Percentiles rank a stretch among this genome's conserved stretches.
Conservation (phyloP, 2,888 invertebrate species). For the Amphipyra berbera region DNA sequence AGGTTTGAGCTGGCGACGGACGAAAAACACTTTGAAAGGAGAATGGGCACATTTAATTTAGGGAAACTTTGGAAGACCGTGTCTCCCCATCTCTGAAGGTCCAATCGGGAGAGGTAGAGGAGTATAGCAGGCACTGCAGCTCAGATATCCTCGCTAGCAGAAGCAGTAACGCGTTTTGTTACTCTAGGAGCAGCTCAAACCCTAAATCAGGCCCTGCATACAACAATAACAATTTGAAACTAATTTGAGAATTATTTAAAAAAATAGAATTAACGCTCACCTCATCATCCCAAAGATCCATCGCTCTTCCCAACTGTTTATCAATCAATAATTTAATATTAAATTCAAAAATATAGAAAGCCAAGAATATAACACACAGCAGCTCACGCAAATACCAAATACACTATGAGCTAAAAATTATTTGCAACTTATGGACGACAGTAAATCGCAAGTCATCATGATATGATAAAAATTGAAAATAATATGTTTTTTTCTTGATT, state of each 20-base stretch:
- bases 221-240: too few relatives aligned
- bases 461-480: conserved; percentile 10
- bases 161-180: too few relatives aligned
- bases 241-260: background rate
- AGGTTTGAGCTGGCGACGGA: too few relatives aligned
- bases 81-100: too few relatives aligned
- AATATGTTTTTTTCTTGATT: background rate
- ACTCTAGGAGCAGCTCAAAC: too few relatives aligned
- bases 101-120: too few relatives aligned
- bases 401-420: conserved; percentile 14
- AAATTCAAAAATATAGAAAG: conserved; percentile 8
- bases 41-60: too few relatives aligned
- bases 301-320: conserved; percentile 19
- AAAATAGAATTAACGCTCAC: conserved; percentile 17
- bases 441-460: conserved; percentile 34
- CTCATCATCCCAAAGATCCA: conserved; percentile 37
- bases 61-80: too few relatives aligned
- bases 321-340: conserved; percentile 33
- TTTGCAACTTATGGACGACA: background rate
- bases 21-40: too few relatives aligned
- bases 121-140: too few relatives aligned
- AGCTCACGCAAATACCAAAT: conserved; percentile 1
- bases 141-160: too few relatives aligned
- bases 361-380: background rate
- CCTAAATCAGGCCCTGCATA: too few relatives aligned